phyloP scores from a whole-genome alignment of 35 echinoderm and acorn worm species.

The Ophioderma brevispina region DNA sequence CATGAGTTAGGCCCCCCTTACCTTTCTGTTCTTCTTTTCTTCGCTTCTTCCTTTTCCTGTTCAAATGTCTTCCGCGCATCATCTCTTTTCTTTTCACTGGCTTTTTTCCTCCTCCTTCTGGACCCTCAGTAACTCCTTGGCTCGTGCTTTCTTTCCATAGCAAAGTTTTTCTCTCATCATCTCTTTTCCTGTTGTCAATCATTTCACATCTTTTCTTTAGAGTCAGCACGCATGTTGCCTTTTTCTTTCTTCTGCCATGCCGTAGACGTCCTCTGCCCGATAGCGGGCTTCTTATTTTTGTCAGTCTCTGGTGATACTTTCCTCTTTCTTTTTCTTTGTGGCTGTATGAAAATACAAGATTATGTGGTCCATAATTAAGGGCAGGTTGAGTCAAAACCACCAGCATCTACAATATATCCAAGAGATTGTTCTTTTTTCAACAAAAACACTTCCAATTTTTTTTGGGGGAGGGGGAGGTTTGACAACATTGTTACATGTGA shows the following conservation, averaged over 20 bases:
- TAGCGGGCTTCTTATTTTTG: constrained; percentile 55
- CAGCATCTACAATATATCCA: too few relatives aligned
- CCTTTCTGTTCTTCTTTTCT: too few relatives aligned
- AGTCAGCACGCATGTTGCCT: constrained; percentile 29
- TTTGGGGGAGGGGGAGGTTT: too few relatives aligned
- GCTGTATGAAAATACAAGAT: too few relatives aligned
- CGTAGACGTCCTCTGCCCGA: too few relatives aligned
- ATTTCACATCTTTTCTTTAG: constrained; percentile 58
- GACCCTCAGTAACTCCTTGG: constrained; percentile 54
- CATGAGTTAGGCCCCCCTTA: too few relatives aligned
- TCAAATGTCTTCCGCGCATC: constrained; percentile 64
- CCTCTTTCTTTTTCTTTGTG: too few relatives aligned
- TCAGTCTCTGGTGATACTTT: not conserved
- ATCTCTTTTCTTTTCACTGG: constrained; percentile 49
- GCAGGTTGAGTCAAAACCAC: too few relatives aligned
- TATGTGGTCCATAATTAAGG: too few relatives aligned
- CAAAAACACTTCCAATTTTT: too few relatives aligned
- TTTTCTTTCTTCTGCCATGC: constrained; percentile 73
- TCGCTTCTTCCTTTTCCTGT: constrained; percentile 79
- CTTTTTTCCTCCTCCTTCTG: constrained; percentile 59
- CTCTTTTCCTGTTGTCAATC: constrained; percentile 65
- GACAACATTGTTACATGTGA: too few relatives aligned
- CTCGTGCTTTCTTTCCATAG: constrained; percentile 47
- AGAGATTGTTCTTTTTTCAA: too few relatives aligned
- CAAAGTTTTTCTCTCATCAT: constrained; percentile 58